Evolutionary conservation across 2,888 invertebrate species (phyloP).

Genomic region (Choristoneura rosaceana): DNA sequence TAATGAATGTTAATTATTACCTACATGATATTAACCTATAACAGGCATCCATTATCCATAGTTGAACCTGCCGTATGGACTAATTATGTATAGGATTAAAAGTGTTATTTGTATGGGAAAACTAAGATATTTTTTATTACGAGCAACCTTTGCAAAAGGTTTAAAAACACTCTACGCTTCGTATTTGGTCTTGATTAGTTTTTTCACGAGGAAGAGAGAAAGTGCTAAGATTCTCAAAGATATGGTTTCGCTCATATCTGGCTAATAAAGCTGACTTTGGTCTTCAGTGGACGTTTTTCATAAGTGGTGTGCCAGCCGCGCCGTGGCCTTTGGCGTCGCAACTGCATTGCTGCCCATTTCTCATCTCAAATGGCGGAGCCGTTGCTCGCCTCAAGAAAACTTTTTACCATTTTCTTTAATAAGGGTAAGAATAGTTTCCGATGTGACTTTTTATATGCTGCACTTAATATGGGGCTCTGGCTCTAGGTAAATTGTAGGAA

Average conservation of each 20-base stretch:
- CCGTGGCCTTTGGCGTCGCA: slow-evolving; percentile 64
- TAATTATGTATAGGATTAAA: too few relatives aligned
- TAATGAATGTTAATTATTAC: neutral
- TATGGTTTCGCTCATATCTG: neutral
- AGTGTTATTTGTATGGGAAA: neutral
- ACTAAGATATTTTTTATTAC: neutral
- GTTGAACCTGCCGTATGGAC: too few relatives aligned
- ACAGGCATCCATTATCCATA: too few relatives aligned
- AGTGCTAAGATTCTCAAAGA: neutral
- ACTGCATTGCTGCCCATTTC: slow-evolving; percentile 76
- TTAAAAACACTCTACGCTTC: neutral
- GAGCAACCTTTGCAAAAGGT: neutral
- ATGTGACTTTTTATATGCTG: slow-evolving; percentile 26
- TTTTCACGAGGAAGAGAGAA: neutral
- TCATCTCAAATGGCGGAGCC: slow-evolving; percentile 77
- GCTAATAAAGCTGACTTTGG: slow-evolving; percentile 15
- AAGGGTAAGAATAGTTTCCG: slow-evolving; percentile 30
- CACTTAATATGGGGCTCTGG: neutral
- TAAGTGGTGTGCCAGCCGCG: slow-evolving; percentile 44
- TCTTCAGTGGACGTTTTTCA: slow-evolving; percentile 16
- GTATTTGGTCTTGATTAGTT: neutral
- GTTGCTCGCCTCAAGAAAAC: slow-evolving; percentile 48
- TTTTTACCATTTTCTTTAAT: slow-evolving; percentile 50
- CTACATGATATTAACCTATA: neutral
- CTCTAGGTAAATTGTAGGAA: neutral